A percentile compares a stretch with the other conserved stretches of the same genome.
Conservation (phyloP, 2,888 invertebrate species). For the Agonopterix alstromeriana region DNA sequence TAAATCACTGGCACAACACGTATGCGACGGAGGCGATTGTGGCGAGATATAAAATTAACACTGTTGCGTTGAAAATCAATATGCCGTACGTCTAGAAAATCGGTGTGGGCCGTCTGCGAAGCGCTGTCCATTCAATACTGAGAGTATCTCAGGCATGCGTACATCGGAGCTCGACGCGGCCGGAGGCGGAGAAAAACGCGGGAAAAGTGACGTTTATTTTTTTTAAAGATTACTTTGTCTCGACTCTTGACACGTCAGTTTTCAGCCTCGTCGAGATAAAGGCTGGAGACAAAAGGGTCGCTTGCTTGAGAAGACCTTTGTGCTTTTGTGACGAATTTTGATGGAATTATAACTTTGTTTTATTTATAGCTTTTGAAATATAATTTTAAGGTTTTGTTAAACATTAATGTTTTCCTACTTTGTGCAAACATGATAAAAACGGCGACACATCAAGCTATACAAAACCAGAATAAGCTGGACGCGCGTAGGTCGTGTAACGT, state of each 20-base stretch:
- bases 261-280: slow-evolving; percentile 20
- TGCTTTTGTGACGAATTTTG: no score
- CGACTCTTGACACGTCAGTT: slow-evolving; percentile 6
- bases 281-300: neutral
- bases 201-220: slow-evolving; percentile 61
- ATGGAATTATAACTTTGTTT: neutral
- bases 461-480: no score
- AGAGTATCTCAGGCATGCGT: slow-evolving; percentile 52
- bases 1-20: slow-evolving; percentile 50
- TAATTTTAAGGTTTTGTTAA: no score
- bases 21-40: slow-evolving; percentile 25
- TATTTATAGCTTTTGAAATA: neutral
- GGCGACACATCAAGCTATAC: no score
- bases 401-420: no score
- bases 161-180: slow-evolving; percentile 27
- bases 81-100: slow-evolving; percentile 33
- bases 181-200: slow-evolving; percentile 40
- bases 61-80: slow-evolving; percentile 61
- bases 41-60: slow-evolving; percentile 41
- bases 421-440: no score
- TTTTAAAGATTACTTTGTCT: slow-evolving; percentile 23
- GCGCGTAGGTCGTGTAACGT: no score
- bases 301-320: no score
- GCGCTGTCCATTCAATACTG: slow-evolving; percentile 56
- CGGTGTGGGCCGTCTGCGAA: slow-evolving; percentile 33